Base-by-base conservation (phyloP, 2,113 vertebrate genomes). In the Lampris megalopsis region DNA sequence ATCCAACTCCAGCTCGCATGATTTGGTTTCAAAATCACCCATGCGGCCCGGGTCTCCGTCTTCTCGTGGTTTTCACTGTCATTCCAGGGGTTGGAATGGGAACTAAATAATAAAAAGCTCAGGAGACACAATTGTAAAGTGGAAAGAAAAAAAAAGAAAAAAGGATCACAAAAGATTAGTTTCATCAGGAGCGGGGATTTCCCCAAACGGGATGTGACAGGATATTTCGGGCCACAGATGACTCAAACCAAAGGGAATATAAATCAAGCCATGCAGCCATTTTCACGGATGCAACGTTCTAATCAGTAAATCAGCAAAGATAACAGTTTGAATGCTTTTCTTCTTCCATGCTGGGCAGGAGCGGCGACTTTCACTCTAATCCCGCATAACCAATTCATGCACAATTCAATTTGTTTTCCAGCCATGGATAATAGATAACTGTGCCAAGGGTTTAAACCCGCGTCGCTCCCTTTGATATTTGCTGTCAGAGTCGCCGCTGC, bases 241-340 rank as follows among this genome's bases (percentile, higher is more conserved):
- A 43, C 62, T 60, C 40, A 65, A 45, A 57, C 59, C 11, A 49
- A 86, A 60, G 56, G 56, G 68, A 65, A 63, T 58, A 65, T 45
- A 84, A 77, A 79, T 75, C 49, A 53, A 79, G 58, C 77, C 50
- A 57, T 45, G 71, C 53, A 73, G 36, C 57, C 57, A 49, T 77
- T 75, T 83, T 68, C 70, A 79, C 71, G 73, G 60, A 80, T 81
- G 71, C 85, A 68, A 68, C 76, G 65, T 68, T 84, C 67, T 75
- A 80, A 24, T 86, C 68, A 71, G 75, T 76, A 52, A 52, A 81
- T 81, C 73, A 86, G 69, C 54, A 57, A 73, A 81, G 76, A 89
- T 86, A 74, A 87, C 76, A 71, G 80, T 77, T 68, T 73, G 48
- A 86, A 79, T 63, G 43, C 73, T 45, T 9, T 42, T 24, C 24